A percentile compares a stretch with the other conserved stretches of the same genome.
These are phyloP conservation scores for Acrocephalus scirpaceus DNA, from an alignment of 2,797 vertebrate species.

Conservation along the genomic window DNA sequence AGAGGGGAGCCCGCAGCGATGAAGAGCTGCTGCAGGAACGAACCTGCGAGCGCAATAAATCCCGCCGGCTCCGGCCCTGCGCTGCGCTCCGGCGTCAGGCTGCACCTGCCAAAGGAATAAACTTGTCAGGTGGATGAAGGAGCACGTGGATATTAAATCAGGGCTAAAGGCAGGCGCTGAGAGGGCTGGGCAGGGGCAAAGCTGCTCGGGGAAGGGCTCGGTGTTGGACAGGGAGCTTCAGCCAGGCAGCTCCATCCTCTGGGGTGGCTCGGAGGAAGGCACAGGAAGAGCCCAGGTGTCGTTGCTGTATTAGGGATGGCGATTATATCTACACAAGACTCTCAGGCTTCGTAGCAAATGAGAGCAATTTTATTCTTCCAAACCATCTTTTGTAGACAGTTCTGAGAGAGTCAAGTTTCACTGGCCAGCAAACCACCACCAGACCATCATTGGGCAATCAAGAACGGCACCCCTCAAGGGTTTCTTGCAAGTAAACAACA, in stretches of 20 bases:
- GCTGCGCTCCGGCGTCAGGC: neutral
- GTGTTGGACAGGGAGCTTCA: neutral
- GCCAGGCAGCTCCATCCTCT: fast-evolving
- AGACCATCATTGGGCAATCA: too few relatives aligned
- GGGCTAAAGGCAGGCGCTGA: neutral
- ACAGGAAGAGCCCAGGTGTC: neutral
- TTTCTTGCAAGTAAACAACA: too few relatives aligned
- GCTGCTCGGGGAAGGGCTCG: neutral
- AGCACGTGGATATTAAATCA: neutral
- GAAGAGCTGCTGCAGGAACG: neutral
- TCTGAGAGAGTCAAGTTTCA: too few relatives aligned
- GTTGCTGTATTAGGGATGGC: too few relatives aligned
- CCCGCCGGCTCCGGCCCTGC: neutral
- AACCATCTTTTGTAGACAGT: too few relatives aligned
- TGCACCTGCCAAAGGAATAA: conserved; percentile 56
- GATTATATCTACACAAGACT: too few relatives aligned
- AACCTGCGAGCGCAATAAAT: conserved; percentile 59
- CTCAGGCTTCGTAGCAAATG: too few relatives aligned
- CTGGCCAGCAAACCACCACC: too few relatives aligned
- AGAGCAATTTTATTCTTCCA: too few relatives aligned
- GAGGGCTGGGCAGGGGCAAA: neutral
- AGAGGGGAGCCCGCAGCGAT: too few relatives aligned
- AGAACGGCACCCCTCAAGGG: too few relatives aligned
- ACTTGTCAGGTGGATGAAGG: conserved; percentile 44
- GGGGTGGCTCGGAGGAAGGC: neutral